A percentile compares a stretch with the other conserved stretches of the same genome.
phyloP scores from a whole-genome alignment of 2,888 invertebrate species.

The Pollenia labialis region DNA sequence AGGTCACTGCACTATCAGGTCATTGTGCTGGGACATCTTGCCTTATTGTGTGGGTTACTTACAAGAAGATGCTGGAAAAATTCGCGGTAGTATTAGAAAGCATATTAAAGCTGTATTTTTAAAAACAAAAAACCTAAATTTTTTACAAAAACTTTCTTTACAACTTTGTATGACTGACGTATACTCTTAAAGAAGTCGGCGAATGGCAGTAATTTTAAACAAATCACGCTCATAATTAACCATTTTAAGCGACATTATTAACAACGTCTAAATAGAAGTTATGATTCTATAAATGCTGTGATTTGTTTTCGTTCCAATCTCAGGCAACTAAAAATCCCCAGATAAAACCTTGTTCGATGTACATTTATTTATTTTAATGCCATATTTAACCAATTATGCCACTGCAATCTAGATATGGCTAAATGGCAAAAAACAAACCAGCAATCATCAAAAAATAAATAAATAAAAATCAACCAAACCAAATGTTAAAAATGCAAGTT shows the following conservation, averaged over 20 bases:
- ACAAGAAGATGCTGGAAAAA: too few relatives aligned
- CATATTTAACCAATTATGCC: constrained; percentile 68
- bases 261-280: constrained; percentile 49
- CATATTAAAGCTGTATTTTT: background rate
- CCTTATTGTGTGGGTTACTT: too few relatives aligned
- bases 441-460: constrained; percentile 17
- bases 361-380: constrained; percentile 53
- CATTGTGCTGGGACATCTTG: too few relatives aligned
- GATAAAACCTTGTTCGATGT: constrained; percentile 43
- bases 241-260: constrained; percentile 46
- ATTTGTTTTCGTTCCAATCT: background rate
- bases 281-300: constrained; percentile 37
- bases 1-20: too few relatives aligned
- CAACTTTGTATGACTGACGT: background rate
- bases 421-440: background rate
- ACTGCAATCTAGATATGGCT: constrained; percentile 54
- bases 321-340: constrained; percentile 26
- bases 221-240: constrained; percentile 60
- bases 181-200: background rate
- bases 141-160: background rate
- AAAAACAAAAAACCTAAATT: background rate
- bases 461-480: background rate
- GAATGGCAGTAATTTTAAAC: constrained; percentile 33
- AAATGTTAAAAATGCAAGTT: constrained; percentile 14
- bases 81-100: too few relatives aligned